Evolutionary conservation across 2,113 vertebrate genomes (phyloP).

Genomic region (Polypterus senegalus): DNA sequence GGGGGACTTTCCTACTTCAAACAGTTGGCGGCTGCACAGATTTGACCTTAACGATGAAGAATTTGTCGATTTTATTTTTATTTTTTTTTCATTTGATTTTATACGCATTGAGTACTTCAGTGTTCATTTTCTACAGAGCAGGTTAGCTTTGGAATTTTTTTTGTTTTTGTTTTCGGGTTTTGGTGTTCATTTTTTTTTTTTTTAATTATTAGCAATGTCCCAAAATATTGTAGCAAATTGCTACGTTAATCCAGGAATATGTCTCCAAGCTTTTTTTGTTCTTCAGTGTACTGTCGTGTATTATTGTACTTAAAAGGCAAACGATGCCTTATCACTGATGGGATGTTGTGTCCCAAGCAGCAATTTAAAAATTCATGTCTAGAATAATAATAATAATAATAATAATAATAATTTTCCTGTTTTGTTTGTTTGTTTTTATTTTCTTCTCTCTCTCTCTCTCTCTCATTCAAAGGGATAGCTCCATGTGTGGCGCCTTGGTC

Average conservation of each 20-base stretch:
- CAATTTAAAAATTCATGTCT: too few relatives aligned
- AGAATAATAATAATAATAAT: too few relatives aligned
- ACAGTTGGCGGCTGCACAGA: not conserved
- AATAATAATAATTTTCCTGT: too few relatives aligned
- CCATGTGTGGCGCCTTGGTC: too few relatives aligned
- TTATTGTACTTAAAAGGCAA: too few relatives aligned
- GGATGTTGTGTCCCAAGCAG: too few relatives aligned
- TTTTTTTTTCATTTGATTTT: slow-evolving; percentile 4
- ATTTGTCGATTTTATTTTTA: slow-evolving; percentile 20
- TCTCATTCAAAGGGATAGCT: too few relatives aligned
- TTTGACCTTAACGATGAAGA: slow-evolving; percentile 23
- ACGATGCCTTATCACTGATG: too few relatives aligned
- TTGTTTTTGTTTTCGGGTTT: slow-evolving; percentile 45
- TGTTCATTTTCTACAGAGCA: slow-evolving; percentile 40
- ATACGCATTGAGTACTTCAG: slow-evolving; percentile 9
- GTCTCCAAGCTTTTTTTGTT: slow-evolving; percentile 27
- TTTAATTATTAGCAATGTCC: slow-evolving; percentile 19
- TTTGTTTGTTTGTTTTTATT: too few relatives aligned
- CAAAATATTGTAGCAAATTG: slow-evolving; percentile 49
- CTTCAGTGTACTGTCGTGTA: too few relatives aligned
- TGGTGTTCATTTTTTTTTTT: slow-evolving; percentile 23
- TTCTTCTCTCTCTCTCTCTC: too few relatives aligned
- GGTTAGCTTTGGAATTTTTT: slow-evolving; percentile 43
- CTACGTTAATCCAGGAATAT: slow-evolving; percentile 40
- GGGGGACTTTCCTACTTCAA: too few relatives aligned